Evolutionary conservation across 2,113 vertebrate species (phyloP).

Genomic region (Tetrax tetrax): DNA sequence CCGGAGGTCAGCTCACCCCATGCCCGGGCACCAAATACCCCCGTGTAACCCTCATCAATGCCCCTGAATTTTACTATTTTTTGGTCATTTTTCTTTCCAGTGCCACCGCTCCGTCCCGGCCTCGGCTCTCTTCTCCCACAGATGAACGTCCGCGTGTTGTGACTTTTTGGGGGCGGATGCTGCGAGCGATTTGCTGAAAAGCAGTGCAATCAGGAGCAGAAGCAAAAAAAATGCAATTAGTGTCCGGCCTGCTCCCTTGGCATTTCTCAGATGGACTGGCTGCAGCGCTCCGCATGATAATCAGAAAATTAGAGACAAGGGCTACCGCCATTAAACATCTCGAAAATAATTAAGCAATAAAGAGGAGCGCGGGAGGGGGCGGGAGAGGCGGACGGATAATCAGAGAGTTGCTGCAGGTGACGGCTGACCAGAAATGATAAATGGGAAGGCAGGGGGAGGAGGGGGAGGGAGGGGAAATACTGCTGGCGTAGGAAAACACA

Average conservation of each 20-base stretch:
- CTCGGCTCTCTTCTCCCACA: neutral
- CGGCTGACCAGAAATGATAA: neutral
- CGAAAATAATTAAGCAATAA: neutral
- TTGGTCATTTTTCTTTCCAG: neutral
- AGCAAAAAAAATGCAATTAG: neutral
- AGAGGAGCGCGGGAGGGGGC: neutral
- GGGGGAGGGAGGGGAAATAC: neutral
- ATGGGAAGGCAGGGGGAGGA: neutral
- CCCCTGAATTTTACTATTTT: too few species aligned
- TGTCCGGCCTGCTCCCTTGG: neutral
- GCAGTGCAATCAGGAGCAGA: neutral
- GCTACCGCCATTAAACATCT: neutral
- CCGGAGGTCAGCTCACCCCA: neutral
- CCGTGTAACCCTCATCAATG: fast-evolving
- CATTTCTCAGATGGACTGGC: neutral
- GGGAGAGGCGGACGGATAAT: neutral
- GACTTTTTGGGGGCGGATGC: fast-evolving
- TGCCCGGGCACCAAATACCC: neutral
- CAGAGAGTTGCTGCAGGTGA: neutral
- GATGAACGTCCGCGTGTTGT: fast-evolving
- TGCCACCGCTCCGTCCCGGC: neutral
- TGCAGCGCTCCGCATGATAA: neutral
- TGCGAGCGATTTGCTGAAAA: neutral
- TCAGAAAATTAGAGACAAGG: neutral
- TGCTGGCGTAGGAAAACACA: neutral